Conservation (phyloP, 2,113 vertebrate species). For the Tauraco erythrolophus region DNA sequence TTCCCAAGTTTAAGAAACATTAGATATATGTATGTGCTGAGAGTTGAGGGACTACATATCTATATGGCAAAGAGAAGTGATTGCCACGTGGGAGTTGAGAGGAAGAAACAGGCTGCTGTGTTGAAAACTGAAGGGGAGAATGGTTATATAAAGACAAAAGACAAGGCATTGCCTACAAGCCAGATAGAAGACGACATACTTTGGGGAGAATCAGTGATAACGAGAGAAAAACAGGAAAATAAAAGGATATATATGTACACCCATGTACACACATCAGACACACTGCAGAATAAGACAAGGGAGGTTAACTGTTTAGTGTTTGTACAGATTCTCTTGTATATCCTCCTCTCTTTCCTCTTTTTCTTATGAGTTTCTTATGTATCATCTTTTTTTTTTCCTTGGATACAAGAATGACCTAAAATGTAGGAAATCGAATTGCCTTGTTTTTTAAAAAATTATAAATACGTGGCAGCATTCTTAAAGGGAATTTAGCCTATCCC, state of each 20-base stretch:
- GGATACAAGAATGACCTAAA: neutral
- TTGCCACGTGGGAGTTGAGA: neutral
- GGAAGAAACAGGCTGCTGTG: constrained; percentile 11
- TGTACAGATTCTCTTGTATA: neutral
- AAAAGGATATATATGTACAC: neutral
- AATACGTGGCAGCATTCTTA: neutral
- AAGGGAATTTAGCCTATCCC: neutral
- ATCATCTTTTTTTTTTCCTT: neutral
- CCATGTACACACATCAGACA: neutral
- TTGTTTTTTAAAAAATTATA: neutral
- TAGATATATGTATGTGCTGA: neutral
- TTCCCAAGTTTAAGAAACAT: neutral
- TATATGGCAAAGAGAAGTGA: neutral
- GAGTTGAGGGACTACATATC: neutral
- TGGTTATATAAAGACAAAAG: constrained; percentile 25
- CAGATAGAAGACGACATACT: neutral
- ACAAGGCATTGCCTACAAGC: neutral
- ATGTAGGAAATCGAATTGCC: neutral
- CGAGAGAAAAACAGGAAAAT: constrained; percentile 27
- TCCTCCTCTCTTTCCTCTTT: neutral
- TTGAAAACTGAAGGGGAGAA: constrained; percentile 26
- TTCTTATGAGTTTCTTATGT: neutral
- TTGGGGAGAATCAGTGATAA: neutral
- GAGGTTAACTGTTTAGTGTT: neutral
- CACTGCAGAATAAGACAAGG: neutral